Evolutionary conservation across 2,888 invertebrate species (phyloP).

Genomic region (Clostera curtula): DNA sequence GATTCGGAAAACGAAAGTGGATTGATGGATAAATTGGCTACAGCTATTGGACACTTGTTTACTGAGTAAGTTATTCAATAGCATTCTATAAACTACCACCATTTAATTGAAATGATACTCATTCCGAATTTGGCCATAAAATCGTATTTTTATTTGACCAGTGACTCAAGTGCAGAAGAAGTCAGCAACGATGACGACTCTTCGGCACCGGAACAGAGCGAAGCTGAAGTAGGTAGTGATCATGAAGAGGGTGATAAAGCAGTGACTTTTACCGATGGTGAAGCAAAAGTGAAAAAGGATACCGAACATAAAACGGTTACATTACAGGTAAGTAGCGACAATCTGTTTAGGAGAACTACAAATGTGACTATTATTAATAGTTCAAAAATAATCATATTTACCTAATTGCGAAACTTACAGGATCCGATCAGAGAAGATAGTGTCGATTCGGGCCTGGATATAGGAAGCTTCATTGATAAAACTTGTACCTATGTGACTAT

Average conservation of each 20-base stretch:
- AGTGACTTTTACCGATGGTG: slow-evolving; percentile 46
- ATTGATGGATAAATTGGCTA: slow-evolving; percentile 80
- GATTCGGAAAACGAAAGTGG: slow-evolving; percentile 85
- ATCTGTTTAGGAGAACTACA: neutral
- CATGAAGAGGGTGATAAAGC: slow-evolving; percentile 42
- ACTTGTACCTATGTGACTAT: slow-evolving; percentile 80
- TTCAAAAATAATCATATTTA: too few species aligned
- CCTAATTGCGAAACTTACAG: too few species aligned
- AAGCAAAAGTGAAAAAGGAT: slow-evolving; percentile 37
- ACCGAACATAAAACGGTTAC: slow-evolving; percentile 52
- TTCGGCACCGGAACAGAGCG: slow-evolving; percentile 56
- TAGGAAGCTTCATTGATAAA: slow-evolving; percentile 47
- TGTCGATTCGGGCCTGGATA: slow-evolving; percentile 66
- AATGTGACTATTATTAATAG: neutral
- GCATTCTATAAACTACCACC: neutral
- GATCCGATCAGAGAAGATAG: slow-evolving; percentile 62
- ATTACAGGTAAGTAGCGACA: slow-evolving; percentile 36
- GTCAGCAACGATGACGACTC: slow-evolving; percentile 57
- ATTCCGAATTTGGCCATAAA: neutral
- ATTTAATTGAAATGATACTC: neutral
- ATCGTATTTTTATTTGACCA: slow-evolving; percentile 12
- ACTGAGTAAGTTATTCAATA: slow-evolving; percentile 74
- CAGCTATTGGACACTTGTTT: slow-evolving; percentile 85
- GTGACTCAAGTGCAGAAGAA: slow-evolving; percentile 62
- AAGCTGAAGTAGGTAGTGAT: slow-evolving; percentile 34